A percentile compares a stretch with the other conserved stretches of the same genome.
Evolutionary conservation across 2,797 vertebrate genomes (phyloP).

Genomic region (Pseudopleuronectes americanus): DNA sequence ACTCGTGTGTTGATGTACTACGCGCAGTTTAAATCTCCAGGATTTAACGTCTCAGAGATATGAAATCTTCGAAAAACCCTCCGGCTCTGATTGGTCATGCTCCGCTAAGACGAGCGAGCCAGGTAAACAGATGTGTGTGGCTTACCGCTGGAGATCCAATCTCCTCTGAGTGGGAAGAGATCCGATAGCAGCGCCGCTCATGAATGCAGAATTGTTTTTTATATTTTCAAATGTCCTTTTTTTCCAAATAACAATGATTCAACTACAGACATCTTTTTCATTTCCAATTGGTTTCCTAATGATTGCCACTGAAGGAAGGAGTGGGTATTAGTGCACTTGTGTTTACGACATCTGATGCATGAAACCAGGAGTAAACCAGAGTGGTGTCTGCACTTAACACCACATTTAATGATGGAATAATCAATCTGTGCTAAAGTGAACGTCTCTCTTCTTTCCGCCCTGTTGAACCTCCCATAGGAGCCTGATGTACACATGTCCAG

Average conservation of each 20-base stretch:
- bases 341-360: slow-evolving; percentile 3
- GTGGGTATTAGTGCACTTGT: no score
- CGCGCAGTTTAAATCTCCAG: slow-evolving; percentile 39
- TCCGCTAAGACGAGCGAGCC: slow-evolving; percentile 43
- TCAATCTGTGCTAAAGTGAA: slow-evolving; percentile 56
- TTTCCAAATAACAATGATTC: background rate
- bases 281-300: background rate
- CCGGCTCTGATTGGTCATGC: slow-evolving; percentile 53
- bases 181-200: slow-evolving; percentile 15
- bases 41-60: slow-evolving; percentile 34
- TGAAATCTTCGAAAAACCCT: slow-evolving; percentile 43
- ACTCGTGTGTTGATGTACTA: background rate
- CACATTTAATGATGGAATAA: slow-evolving; percentile 54
- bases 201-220: no score
- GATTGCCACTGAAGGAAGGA: background rate
- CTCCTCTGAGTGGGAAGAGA: slow-evolving; percentile 30
- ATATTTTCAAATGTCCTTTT: no score
- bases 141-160: slow-evolving; percentile 55
- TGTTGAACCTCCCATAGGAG: slow-evolving; percentile 48
- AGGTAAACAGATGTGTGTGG: slow-evolving; percentile 53
- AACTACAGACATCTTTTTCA: no score
- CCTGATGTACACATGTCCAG: slow-evolving; percentile 39
- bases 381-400: slow-evolving; percentile 21
- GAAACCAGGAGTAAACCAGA: slow-evolving; percentile 12
- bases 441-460: slow-evolving; percentile 31